Percentiles rank a stretch among this genome's conserved stretches.
Conservation (phyloP, 2,797 vertebrate species). For the Cryptoblepharus egeriae region DNA sequence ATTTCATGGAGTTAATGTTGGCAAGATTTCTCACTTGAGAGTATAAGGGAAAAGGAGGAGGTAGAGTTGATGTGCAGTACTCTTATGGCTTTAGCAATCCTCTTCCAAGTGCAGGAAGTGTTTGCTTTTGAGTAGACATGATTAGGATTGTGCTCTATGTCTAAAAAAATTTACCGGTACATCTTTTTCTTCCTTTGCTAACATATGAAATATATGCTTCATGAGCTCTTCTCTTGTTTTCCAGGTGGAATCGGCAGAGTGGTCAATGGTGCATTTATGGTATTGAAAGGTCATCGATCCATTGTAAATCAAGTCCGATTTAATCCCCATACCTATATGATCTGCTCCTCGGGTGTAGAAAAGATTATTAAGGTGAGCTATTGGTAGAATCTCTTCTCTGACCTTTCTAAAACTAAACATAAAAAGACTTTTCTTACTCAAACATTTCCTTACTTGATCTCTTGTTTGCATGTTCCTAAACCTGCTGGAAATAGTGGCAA, state of each 20-base stretch:
- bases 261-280: conserved; percentile 97
- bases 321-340: conserved; percentile 98
- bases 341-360: conserved; percentile 98
- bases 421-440: not conserved
- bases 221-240: conserved; percentile 42
- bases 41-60: not conserved
- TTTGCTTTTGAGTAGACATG: no score
- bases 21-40: not conserved
- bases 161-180: no score
- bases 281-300: conserved; percentile 96
- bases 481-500: not conserved
- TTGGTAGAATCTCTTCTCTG: not conserved
- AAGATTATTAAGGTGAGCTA: conserved; percentile 97
- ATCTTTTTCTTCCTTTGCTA: no score
- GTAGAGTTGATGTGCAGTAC: not conserved
- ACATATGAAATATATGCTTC: not conserved
- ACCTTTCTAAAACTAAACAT: not conserved
- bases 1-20: not conserved
- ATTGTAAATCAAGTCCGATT: conserved; percentile 99
- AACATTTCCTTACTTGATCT: not conserved
- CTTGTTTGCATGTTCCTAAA: not conserved
- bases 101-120: not conserved
- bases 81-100: not conserved
- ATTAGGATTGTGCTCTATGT: no score
- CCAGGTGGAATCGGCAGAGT: conserved; percentile 93